Conservation (phyloP, 30 jellyfish, hydroid and myxozoan genomes). For the Nemopilema nomurai region DNA sequence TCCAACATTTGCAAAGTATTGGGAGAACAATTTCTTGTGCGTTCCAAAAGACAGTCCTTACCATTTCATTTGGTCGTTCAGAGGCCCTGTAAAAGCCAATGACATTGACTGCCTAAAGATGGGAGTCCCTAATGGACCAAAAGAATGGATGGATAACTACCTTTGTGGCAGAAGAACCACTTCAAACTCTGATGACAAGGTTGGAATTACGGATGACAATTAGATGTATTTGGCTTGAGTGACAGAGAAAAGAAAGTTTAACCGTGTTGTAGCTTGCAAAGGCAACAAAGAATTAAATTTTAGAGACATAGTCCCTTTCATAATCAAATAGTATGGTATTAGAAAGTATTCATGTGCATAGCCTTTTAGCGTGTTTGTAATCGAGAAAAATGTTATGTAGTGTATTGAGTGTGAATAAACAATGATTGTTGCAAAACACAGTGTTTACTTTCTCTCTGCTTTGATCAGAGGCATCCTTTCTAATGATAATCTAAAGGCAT, state of each 20-base stretch:
- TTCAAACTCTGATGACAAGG: neutral
- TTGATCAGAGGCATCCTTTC: no score
- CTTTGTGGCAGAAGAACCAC: slow-evolving; percentile 55
- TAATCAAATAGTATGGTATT: no score
- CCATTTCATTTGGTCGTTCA: slow-evolving; percentile 77
- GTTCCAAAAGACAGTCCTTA: slow-evolving; percentile 77
- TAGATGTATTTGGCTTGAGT: neutral
- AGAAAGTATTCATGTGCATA: no score
- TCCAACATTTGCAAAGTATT: slow-evolving; percentile 67
- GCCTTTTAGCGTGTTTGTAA: no score
- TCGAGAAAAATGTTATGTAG: no score
- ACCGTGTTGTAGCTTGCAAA: no score
- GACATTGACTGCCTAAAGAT: slow-evolving; percentile 53
- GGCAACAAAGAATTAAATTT: no score
- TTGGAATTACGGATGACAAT: neutral
- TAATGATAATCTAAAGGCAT: no score
- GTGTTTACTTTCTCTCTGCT: no score
- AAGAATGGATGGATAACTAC: slow-evolving; percentile 68
- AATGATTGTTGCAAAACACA: no score
- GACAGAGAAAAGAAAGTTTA: neutral
- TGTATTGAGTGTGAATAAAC: no score
- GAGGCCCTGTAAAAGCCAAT: slow-evolving; percentile 56
- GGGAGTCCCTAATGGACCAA: slow-evolving; percentile 80
- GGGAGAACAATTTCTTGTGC: slow-evolving; percentile 78
- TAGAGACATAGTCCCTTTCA: no score